Evolutionary conservation across 2,888 invertebrate species (phyloP).

Genomic region (Erebia palarica): DNA sequence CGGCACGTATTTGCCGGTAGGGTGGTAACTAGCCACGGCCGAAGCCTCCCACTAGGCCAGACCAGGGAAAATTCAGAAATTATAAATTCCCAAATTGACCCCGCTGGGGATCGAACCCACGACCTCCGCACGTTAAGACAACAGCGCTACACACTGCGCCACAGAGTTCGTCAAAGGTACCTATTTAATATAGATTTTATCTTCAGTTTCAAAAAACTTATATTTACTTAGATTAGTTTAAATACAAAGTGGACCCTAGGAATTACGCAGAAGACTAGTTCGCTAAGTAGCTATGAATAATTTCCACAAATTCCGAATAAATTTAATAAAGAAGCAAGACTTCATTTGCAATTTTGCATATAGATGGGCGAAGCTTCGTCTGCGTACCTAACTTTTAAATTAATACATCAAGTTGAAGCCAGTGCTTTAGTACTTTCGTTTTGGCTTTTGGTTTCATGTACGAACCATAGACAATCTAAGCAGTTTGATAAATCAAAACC

Average conservation of each 20-base stretch:
- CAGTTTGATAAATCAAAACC: too few relatives aligned
- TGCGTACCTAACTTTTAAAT: slow-evolving; percentile 29
- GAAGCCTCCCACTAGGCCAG: too few relatives aligned
- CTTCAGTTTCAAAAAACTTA: neutral
- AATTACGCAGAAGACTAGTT: slow-evolving; percentile 30
- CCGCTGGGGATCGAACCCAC: too few relatives aligned
- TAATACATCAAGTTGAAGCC: slow-evolving; percentile 20
- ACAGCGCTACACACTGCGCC: too few relatives aligned
- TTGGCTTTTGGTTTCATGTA: neutral
- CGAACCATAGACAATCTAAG: too few relatives aligned
- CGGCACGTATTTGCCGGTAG: too few relatives aligned
- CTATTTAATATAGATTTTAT: too few relatives aligned
- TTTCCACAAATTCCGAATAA: slow-evolving; percentile 45
- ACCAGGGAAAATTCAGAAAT: too few relatives aligned
- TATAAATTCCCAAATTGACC: too few relatives aligned
- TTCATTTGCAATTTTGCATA: slow-evolving; percentile 45
- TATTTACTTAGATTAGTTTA: slow-evolving; percentile 9
- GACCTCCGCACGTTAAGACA: too few relatives aligned
- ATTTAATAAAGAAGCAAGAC: slow-evolving; percentile 43
- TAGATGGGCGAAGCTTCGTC: slow-evolving; percentile 36
- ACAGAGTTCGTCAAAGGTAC: too few relatives aligned
- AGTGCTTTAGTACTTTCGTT: slow-evolving; percentile 7
- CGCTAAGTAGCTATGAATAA: slow-evolving; percentile 45
- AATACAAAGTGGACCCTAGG: slow-evolving; percentile 14
- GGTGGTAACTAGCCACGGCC: too few relatives aligned